Percentiles rank a stretch among this genome's conserved stretches.
These are phyloP conservation scores for Teinopalpus imperialis DNA, from an alignment of 2,888 invertebrate genomes.

Conservation along the genomic window DNA sequence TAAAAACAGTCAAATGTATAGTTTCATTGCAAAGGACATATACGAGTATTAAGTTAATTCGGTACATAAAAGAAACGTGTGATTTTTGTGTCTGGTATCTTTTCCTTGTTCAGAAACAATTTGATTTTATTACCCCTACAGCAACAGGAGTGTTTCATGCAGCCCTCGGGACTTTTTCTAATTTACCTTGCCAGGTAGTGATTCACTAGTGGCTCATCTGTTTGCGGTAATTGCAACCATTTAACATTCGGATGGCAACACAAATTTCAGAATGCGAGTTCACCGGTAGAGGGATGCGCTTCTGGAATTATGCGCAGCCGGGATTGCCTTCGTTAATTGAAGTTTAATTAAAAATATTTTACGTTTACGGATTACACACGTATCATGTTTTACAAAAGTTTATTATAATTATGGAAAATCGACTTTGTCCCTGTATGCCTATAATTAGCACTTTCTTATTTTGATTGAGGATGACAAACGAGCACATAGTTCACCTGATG, in stretches of 20 bases:
- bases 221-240: constrained; percentile 37
- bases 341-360: constrained; percentile 9
- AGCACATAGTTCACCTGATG: too few relatives aligned
- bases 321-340: constrained; percentile 15
- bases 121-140: constrained; percentile 20
- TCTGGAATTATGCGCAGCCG: constrained; percentile 10
- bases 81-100: constrained; percentile 6
- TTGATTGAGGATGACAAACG: too few relatives aligned
- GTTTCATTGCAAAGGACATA: too few relatives aligned
- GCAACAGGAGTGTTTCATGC: constrained; percentile 18
- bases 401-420: too few relatives aligned
- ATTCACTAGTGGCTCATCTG: constrained; percentile 30
- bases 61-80: neutral
- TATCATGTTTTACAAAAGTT: too few relatives aligned
- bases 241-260: constrained; percentile 39
- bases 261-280: constrained; percentile 28
- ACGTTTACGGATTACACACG: too few relatives aligned
- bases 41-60: too few relatives aligned
- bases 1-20: too few relatives aligned
- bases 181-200: constrained; percentile 20
- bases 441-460: too few relatives aligned
- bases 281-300: constrained; percentile 10
- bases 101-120: constrained; percentile 19
- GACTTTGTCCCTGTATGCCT: too few relatives aligned
- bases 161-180: constrained; percentile 22